A percentile compares a stretch with the other conserved stretches of the same genome.
Evolutionary conservation across 2,888 invertebrate genomes (phyloP).

Genomic region (Exephanes ischioxanthus): DNA sequence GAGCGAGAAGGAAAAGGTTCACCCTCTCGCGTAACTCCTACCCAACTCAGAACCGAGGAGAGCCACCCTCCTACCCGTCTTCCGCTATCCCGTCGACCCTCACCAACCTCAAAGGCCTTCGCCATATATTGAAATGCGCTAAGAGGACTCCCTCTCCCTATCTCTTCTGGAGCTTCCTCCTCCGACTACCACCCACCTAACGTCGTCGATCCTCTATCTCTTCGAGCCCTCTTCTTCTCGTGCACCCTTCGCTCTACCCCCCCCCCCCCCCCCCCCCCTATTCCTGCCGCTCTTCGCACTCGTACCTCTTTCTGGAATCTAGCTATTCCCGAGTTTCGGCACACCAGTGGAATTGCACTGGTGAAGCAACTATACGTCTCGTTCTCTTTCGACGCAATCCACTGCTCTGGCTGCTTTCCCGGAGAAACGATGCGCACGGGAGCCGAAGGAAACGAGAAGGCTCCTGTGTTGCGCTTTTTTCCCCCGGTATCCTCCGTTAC

Average conservation of each 20-base stretch:
- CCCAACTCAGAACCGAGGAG: conserved; percentile 12
- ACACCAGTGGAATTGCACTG: conserved; percentile 4
- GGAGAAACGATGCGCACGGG: conserved; percentile 19
- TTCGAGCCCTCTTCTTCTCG: conserved; percentile 42
- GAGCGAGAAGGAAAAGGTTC: conserved; percentile 56
- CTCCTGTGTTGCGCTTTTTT: background rate
- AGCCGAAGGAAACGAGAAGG: background rate
- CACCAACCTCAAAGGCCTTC: conserved; percentile 83
- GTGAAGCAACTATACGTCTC: conserved; percentile 3
- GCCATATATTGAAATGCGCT: conserved; percentile 84
- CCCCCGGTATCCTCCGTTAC: background rate
- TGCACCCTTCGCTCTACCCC: background rate
- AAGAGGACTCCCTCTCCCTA: conserved; percentile 77
- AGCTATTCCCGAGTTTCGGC: conserved; percentile 26
- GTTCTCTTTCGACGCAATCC: conserved; percentile 35
- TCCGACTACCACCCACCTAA: conserved; percentile 77
- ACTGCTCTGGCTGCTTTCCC: conserved; percentile 25
- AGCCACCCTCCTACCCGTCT: conserved; percentile 12
- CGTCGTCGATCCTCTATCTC: conserved; percentile 47
- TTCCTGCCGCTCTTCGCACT: conserved; percentile 44
- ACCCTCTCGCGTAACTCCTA: conserved; percentile 41
- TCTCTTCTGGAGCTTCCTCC: conserved; percentile 73
- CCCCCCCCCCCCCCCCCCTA: conserved; percentile 46
- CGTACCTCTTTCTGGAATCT: conserved; percentile 36
- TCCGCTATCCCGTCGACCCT: conserved; percentile 27